Conservation (phyloP, 2,888 invertebrate genomes). For the Lochmaea crataegi region DNA sequence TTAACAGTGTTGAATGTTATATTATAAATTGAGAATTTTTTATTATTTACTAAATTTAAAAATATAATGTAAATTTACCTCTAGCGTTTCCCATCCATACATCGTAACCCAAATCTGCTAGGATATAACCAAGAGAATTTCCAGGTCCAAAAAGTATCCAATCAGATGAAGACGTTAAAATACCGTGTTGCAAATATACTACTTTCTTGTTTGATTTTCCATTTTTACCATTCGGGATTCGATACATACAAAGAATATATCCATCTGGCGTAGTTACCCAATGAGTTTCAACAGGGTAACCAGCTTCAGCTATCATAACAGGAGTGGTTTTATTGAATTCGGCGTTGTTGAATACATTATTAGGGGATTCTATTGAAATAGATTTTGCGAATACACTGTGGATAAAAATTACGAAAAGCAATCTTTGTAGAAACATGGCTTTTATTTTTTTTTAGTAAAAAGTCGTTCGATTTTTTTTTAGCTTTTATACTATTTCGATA, state of each 20-base stretch:
- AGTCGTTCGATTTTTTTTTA: background rate
- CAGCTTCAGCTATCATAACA: slow-evolving; percentile 62
- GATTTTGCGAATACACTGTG: background rate
- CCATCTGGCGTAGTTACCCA: slow-evolving; percentile 68
- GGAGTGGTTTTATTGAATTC: slow-evolving; percentile 9
- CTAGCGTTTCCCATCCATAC: slow-evolving; percentile 56
- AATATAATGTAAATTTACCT: slow-evolving; percentile 41
- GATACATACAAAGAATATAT: slow-evolving; percentile 69
- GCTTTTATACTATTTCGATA: background rate
- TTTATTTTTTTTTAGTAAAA: background rate
- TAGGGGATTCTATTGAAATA: background rate
- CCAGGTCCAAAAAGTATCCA: slow-evolving; percentile 70
- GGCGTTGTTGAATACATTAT: background rate
- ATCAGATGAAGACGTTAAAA: slow-evolving; percentile 67
- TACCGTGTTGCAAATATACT: slow-evolving; percentile 68
- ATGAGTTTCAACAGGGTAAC: slow-evolving; percentile 65
- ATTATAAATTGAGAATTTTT: too few relatives aligned
- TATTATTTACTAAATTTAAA: background rate
- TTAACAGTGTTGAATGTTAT: too few relatives aligned
- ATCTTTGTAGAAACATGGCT: background rate
- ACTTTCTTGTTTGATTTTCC: slow-evolving; percentile 53
- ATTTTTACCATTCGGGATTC: slow-evolving; percentile 66
- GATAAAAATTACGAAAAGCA: background rate
- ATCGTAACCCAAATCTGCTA: slow-evolving; percentile 56
- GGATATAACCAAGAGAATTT: slow-evolving; percentile 57